These are phyloP conservation scores for Theristicus caerulescens DNA, from an alignment of 2,113 vertebrate species.

Conservation along the genomic window DNA sequence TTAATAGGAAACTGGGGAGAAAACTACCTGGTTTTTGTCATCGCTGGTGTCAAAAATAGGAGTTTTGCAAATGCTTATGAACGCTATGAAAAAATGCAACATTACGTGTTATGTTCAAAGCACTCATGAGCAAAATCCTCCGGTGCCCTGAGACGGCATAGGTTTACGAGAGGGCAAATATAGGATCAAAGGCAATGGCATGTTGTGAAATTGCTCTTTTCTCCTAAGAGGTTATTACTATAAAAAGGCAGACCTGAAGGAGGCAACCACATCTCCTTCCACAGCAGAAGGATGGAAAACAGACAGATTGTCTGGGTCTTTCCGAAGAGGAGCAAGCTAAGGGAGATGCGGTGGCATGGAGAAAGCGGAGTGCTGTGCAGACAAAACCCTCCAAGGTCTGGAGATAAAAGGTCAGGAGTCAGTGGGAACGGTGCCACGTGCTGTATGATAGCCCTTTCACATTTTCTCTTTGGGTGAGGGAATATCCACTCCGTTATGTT, in stretches of 20 bases:
- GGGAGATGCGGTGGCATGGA: background rate
- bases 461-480: background rate
- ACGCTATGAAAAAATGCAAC: background rate
- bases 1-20: constrained; percentile 4
- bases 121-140: background rate
- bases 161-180: background rate
- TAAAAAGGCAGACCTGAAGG: background rate
- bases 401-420: constrained; percentile 12
- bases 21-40: background rate
- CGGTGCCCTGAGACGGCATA: fast-evolving
- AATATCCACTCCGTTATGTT: background rate
- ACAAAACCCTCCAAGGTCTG: background rate
- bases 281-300: background rate
- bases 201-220: background rate
- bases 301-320: background rate
- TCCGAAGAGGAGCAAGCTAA: background rate
- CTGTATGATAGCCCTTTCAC: background rate
- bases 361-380: background rate
- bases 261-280: background rate
- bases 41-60: background rate
- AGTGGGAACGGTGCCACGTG: fast-evolving
- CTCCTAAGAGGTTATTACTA: background rate
- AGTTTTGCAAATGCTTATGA: background rate
- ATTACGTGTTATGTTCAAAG: background rate
- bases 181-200: background rate